A percentile compares a stretch with the other conserved stretches of the same genome.
These are phyloP conservation scores for Melinaea marsaeus DNA, from an alignment of 2,888 invertebrate species.

Conservation along the genomic window DNA sequence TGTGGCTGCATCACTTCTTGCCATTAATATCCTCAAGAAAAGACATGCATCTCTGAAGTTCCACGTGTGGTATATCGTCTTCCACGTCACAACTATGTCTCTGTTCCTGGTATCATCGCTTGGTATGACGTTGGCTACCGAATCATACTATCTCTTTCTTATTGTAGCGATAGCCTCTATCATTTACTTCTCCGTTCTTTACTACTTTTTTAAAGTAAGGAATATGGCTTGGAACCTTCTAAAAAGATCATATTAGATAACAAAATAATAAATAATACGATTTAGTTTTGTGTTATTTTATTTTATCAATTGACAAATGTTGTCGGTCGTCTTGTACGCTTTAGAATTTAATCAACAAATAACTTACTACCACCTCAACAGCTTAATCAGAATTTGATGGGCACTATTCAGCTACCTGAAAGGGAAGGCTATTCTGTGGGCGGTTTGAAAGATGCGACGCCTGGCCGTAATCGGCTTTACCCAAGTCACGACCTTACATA, in stretches of 20 bases:
- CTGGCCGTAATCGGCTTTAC: slow-evolving; percentile 52
- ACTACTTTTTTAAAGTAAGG: slow-evolving; percentile 40
- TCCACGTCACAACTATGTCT: slow-evolving; percentile 47
- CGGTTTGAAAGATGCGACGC: slow-evolving; percentile 30
- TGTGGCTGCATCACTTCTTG: slow-evolving; percentile 50
- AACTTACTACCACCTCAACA: too few species aligned
- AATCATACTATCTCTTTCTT: slow-evolving; percentile 36
- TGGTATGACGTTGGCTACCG: slow-evolving; percentile 44
- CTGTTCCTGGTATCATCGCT: slow-evolving; percentile 44
- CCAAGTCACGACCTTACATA: slow-evolving; percentile 41
- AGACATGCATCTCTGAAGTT: slow-evolving; percentile 45
- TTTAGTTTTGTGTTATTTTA: neutral
- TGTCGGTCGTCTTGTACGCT: too few species aligned
- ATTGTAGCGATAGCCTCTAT: slow-evolving; percentile 38
- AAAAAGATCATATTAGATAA: slow-evolving; percentile 12
- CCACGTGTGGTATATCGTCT: slow-evolving; percentile 51
- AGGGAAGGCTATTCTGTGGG: slow-evolving; percentile 19
- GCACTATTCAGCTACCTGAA: slow-evolving; percentile 5
- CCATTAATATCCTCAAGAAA: slow-evolving; percentile 46
- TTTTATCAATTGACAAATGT: neutral
- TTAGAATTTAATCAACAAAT: too few species aligned
- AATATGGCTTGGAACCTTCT: slow-evolving; percentile 24
- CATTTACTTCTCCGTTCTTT: slow-evolving; percentile 45
- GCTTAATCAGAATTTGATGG: too few species aligned
- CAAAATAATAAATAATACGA: neutral